A percentile compares a stretch with the other conserved stretches of the same genome.
Conservation (phyloP, 2,797 vertebrate genomes). For the Denticeps clupeoides region DNA sequence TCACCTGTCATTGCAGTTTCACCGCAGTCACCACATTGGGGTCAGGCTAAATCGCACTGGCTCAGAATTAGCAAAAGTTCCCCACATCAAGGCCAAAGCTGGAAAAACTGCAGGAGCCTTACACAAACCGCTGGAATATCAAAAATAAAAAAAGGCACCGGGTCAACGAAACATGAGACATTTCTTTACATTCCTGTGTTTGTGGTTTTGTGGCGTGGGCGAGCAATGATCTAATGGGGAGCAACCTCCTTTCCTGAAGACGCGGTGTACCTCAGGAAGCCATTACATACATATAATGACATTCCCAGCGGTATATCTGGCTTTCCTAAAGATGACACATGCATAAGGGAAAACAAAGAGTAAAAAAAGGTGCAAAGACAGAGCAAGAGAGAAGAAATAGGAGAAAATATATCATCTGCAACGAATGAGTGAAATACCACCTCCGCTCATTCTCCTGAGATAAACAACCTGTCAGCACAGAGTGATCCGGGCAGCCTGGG, state of each 20-base stretch:
- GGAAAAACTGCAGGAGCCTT: background rate
- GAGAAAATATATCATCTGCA: background rate
- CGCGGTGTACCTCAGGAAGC: constrained; percentile 22
- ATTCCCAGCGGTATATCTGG: constrained; percentile 20
- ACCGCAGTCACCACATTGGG: constrained; percentile 15
- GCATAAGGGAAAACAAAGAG: constrained; percentile 6
- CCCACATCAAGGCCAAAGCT: constrained; percentile 2
- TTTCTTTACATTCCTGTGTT: background rate
- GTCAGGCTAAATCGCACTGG: background rate
- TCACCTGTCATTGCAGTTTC: constrained; percentile 17
- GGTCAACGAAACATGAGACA: background rate
- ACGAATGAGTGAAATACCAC: constrained; percentile 3
- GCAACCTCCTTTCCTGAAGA: constrained; percentile 2
- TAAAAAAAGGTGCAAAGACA: background rate
- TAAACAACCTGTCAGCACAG: constrained; percentile 19
- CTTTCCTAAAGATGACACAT: constrained; percentile 20
- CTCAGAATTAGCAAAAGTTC: background rate
- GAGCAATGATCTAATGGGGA: constrained; percentile 7
- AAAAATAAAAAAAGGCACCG: constrained; percentile 1
- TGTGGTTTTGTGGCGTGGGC: constrained; percentile 4
- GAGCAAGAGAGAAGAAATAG: background rate
- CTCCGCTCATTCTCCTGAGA: constrained; percentile 13
- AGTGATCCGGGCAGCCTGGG: constrained; percentile 1
- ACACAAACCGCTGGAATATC: constrained; percentile 2
- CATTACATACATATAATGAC: constrained; percentile 13